A percentile compares a stretch with the other conserved stretches of the same genome.
These are phyloP conservation scores for Mesorhabditis belari DNA, from an alignment of 2,888 invertebrate genomes.

Conservation along the genomic window DNA sequence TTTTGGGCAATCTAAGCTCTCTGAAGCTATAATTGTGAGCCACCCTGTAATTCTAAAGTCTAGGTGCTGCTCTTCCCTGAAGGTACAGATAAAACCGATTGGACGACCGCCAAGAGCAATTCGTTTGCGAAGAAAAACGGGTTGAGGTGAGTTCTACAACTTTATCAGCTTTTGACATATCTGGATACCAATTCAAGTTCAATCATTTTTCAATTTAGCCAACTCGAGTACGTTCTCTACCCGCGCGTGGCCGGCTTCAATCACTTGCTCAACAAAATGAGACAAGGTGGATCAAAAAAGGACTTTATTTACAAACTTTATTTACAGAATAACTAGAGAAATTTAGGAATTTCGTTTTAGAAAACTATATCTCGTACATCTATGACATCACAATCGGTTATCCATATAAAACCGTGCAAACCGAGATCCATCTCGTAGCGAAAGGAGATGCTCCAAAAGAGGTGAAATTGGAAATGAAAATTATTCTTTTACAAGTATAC, in stretches of 20 bases:
- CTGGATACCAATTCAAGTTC: constrained; percentile 17
- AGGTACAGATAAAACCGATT: constrained; percentile 74
- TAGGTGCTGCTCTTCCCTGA: constrained; percentile 77
- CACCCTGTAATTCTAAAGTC: no score
- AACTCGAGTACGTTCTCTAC: constrained; percentile 71
- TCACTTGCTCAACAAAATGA: constrained; percentile 58
- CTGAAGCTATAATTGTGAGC: no score
- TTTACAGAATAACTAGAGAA: constrained; percentile 1
- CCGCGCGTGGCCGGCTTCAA: constrained; percentile 74
- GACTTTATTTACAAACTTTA: background rate
- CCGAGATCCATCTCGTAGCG: constrained; percentile 67
- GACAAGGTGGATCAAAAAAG: constrained; percentile 54
- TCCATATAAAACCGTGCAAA: constrained; percentile 70
- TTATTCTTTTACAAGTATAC: background rate
- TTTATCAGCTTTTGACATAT: no score
- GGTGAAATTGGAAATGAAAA: constrained; percentile 53
- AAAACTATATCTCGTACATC: constrained; percentile 67
- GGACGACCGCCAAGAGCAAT: constrained; percentile 62
- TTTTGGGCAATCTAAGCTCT: no score
- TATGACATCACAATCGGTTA: constrained; percentile 81
- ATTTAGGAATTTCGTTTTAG: constrained; percentile 42
- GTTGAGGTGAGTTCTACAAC: constrained; percentile 55
- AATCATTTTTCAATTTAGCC: constrained; percentile 16
- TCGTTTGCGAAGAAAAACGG: constrained; percentile 46
- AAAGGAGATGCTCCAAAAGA: constrained; percentile 68